Evolutionary conservation across 2,113 vertebrate species (phyloP).

Genomic region (Zosterops lateralis): DNA sequence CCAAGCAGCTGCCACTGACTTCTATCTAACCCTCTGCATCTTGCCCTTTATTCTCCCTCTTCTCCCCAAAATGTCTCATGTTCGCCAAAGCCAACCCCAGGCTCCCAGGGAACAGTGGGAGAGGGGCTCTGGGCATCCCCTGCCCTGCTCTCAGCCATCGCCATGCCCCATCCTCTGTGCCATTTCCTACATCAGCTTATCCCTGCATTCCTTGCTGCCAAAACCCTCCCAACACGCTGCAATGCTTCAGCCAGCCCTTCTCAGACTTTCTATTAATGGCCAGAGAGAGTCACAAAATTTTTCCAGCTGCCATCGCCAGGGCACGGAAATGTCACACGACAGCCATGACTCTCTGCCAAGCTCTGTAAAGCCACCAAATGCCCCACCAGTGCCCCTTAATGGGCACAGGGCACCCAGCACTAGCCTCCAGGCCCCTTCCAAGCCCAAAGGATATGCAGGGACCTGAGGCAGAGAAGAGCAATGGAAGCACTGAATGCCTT

Average conservation of each 20-base stretch:
- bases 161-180: fast-evolving
- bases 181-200: background rate
- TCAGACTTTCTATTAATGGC: background rate
- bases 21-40: constrained; percentile 57
- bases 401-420: background rate
- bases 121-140: background rate
- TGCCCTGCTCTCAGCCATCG: background rate
- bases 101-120: background rate
- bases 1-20: constrained; percentile 88
- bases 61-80: background rate
- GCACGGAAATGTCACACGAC: fast-evolving
- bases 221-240: background rate
- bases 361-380: background rate
- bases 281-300: background rate
- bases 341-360: fast-evolving
- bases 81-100: background rate
- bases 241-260: background rate
- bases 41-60: constrained; percentile 31
- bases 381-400: background rate
- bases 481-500: fast-evolving
- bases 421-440: background rate
- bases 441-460: background rate
- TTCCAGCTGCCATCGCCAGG: background rate
- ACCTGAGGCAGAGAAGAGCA: background rate
- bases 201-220: fast-evolving